These are phyloP conservation scores for Pseudomyrmex pallidus DNA, from an alignment of 1,140 invertebrate species.

Conservation along the genomic window DNA sequence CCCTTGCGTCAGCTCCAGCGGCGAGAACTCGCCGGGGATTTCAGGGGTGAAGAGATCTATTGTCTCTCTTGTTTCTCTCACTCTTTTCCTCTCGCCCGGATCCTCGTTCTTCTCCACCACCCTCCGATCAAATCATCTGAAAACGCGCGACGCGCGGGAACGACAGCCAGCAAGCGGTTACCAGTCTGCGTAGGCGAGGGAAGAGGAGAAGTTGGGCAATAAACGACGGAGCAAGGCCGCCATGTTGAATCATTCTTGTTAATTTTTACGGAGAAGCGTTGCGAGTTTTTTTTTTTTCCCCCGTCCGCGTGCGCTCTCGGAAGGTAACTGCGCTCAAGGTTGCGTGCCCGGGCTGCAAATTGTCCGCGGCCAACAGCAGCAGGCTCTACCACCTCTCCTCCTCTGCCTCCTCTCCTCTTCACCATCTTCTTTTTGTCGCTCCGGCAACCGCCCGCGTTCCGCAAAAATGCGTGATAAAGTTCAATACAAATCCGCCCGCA, in stretches of 20 bases:
- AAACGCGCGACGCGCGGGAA: constrained; percentile 58
- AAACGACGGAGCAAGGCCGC: constrained; percentile 73
- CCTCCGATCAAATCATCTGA: constrained; percentile 7
- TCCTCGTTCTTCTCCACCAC: neutral
- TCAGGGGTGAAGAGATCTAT: constrained; percentile 50
- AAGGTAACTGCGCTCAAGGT: constrained; percentile 62
- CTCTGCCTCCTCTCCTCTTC: neutral
- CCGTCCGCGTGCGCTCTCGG: constrained; percentile 50
- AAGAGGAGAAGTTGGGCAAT: constrained; percentile 53
- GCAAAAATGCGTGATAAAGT: constrained; percentile 20
- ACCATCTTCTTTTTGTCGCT: constrained; percentile 4
- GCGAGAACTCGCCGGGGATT: constrained; percentile 58
- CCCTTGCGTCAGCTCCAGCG: constrained; percentile 2
- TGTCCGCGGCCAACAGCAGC: constrained; percentile 10
- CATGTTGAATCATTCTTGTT: constrained; percentile 78
- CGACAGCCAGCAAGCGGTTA: constrained; percentile 68
- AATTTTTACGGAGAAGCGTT: constrained; percentile 75
- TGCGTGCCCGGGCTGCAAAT: constrained; percentile 53
- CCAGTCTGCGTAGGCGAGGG: constrained; percentile 30
- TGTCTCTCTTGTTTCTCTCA: constrained; percentile 33
- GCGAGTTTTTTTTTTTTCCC: constrained; percentile 66
- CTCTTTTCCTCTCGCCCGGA: neutral
- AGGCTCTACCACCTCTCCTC: neutral
- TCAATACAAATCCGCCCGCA: neutral
- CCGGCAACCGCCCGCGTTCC: neutral